Evolutionary conservation across 2,797 vertebrate species (phyloP), one percentile per base, ranked within the genome.

Genomic region (Chaetodon trifasciatus): DNA sequence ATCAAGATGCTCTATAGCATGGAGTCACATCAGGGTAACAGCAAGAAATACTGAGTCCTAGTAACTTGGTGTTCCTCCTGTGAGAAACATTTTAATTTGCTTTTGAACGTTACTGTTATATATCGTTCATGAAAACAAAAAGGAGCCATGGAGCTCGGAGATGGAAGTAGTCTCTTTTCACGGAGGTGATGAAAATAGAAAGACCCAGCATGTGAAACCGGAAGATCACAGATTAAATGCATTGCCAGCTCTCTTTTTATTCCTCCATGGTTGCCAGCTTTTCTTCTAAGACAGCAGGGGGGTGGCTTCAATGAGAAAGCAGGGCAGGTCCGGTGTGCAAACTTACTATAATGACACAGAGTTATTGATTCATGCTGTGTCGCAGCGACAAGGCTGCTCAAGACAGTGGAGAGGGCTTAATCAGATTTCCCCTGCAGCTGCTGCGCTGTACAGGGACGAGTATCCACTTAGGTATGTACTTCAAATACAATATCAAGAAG

Each of bases 361-460:
- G 49, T 65, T 85, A 88, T 78, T 63, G 86, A 89, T 84, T 86
- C 65, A 66, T 55, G 76, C 61, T 56, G 69, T 65, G 68, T 47
- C 10, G 9, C 65, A 69, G 73, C 57, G 79, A 70, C 79, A 70
- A 32, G 39, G 49, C 63, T 77, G 73, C 65, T 85, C 35, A 42
- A 81, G 70, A 83, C 32, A 52, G 71, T 56, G 21, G 57, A 65
- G 66, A 61, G 40, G 56, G 46, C 79, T 70, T 84, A 74, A 90
- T 89, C 62, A 76, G 52, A 84, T 89, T 85, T 74, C 40, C 61
- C 63, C 57, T 70, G 24, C 68, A 24, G 58, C 62, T 69, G 70
- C 74, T 78, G 70, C 8, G 4, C 74, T 85, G 68, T 21, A 53
- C 32, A 46, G 47, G 67, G 12, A 72, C 24, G 69, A 63, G 21